Evolutionary conservation across 2,113 vertebrate species (phyloP), one percentile per base, ranked within the genome.

Genomic region (Carollia perspicillata): DNA sequence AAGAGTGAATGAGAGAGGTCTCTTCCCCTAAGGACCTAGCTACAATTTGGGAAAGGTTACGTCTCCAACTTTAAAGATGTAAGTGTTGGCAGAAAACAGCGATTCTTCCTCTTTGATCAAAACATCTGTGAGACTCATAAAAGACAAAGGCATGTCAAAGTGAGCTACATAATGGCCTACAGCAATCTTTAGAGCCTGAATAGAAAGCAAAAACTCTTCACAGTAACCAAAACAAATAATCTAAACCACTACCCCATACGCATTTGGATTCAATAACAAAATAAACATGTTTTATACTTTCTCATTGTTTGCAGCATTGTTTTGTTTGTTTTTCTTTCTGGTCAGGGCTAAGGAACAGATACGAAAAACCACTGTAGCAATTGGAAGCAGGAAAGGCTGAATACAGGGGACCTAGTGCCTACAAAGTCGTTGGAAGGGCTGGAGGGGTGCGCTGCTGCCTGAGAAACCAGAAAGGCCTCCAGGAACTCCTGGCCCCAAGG

Each of bases 81-180:
- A 60, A 89, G 78, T 23, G 51, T 96, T 95, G 75, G 81, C 85
- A 95, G 94, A 94, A 96, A 96, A 94, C n/a, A 94, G 68, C 4
- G 30, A 75, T 80, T 94, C 72, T 90, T 89, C 95, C 97, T 89
- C 95, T 97, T 97, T 97, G 96, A 97, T 97, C 97, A 85, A 88
- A 86, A 94, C 84, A 95, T 96, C 92, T 95, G 75, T 89, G 96
- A 95, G 77, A 17, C 22, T 84, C 84, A 86, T 89, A 65, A 97
- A 96, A 97, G 93, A 96, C 85, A 96, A 93, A 95, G 55, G 44
- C 68, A 13, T 51, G 85, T 91, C 91, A 93, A 89, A 93, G 63
- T 14, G 55, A 96, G 63, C 84, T 90, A 77, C 68, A 26, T 63
- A 58, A 92, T 95, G 92, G 92, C 94, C 91, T 71, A 65, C 30